Evolutionary conservation across 2,797 vertebrate genomes (phyloP), one percentile per base, ranked within the genome.

Genomic region (Ctenochaetus hawaiiensis): DNA sequence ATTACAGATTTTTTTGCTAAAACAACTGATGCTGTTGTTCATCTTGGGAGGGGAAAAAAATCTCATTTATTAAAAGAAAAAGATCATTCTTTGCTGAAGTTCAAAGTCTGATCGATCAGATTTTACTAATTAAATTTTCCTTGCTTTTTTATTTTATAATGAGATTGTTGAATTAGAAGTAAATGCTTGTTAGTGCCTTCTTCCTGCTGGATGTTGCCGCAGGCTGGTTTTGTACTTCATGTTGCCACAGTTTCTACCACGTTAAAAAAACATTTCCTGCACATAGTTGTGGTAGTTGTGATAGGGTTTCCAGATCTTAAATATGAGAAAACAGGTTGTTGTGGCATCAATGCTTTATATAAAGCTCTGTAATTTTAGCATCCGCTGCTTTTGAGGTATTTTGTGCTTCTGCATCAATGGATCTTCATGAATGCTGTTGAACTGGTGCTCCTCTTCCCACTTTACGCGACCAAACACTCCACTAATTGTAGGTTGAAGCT

Each of bases 401-500:
- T 78, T 75, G 48, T 72, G 64, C 83, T 58, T 80, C 66, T 65
- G 64, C 75, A 75, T 86, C 41, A 59, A 53, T 60, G 64, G 61
- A 65, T 87, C 49, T 73, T 57, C 26, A 16, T 67, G 68, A 37
- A n/a, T 62, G 65, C 69, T 80, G 80, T 81, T 87, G 67, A 81
- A 69, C 72, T 75, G 82, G 80, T 81, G 62, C 80, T 87, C 68
- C 51, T 87, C 85, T 92, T 87, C 80, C 80, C 71, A 83, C 58
- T 80, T 82, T 74, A 79, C 20, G 59, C 30, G 67, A 68, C 89
- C 74, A 85, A 78, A 92, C 86, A 81, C 84, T 87, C 92, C 87
- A 86, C 90, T 94, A 93, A 95, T 93, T 93, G 80, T 83, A 85
- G 76, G 87, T 87, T 91, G 81, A 78, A 77, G 77, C 75, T 30